These are phyloP conservation scores for Poecile montanus DNA, from an alignment of 2,797 vertebrate species.

Conservation along the genomic window DNA sequence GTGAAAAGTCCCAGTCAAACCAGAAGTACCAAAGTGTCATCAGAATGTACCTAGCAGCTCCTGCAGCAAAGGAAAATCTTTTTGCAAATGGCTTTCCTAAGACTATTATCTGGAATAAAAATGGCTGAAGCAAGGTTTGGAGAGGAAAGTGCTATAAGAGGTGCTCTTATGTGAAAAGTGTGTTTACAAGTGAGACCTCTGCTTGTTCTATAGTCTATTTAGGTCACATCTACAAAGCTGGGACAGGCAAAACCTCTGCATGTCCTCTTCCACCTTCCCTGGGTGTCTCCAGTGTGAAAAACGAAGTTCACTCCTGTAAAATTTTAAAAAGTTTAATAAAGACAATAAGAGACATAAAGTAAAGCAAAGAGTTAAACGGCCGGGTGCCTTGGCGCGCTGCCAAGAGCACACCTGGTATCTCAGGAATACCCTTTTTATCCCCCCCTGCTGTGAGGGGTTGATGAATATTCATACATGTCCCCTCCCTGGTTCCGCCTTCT, in stretches of 20 bases:
- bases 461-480: no score
- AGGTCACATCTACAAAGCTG: not conserved
- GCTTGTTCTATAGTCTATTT: not conserved
- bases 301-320: no score
- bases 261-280: not conserved
- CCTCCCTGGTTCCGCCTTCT: no score
- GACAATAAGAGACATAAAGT: no score
- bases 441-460: no score
- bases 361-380: no score
- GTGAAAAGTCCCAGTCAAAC: not conserved
- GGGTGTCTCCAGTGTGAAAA: not conserved
- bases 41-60: not conserved
- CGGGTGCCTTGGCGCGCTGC: no score
- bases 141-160: not conserved
- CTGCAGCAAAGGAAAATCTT: not conserved
- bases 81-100: not conserved
- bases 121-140: not conserved
- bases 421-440: no score
- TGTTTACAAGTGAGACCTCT: not conserved
- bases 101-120: not conserved
- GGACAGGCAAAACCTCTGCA: not conserved
- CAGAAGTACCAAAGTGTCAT: not conserved
- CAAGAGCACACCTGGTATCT: no score
- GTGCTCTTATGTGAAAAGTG: not conserved
- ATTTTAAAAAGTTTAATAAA: no score